phyloP scores from a whole-genome alignment of 2,888 invertebrate genomes.

The Dusona sp. region DNA sequence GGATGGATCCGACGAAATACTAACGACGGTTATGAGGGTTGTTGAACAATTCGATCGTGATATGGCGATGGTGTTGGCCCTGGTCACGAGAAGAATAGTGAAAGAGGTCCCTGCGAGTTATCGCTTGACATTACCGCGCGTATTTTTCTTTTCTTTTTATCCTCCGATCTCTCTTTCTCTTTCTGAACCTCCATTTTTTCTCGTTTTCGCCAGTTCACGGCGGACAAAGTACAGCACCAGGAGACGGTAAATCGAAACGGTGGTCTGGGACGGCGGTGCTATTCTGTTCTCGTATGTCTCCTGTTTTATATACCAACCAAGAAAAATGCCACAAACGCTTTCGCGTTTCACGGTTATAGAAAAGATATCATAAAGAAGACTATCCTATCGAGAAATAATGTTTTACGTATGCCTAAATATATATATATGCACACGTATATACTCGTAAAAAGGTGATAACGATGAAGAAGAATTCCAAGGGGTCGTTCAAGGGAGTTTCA shows the following conservation, averaged over 20 bases:
- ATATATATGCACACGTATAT: neutral
- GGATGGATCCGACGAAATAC: constrained; percentile 39
- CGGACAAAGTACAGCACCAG: constrained; percentile 32
- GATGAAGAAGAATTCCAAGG: constrained; percentile 25
- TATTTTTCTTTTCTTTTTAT: constrained; percentile 37
- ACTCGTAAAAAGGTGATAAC: constrained; percentile 27
- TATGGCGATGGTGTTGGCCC: constrained; percentile 54
- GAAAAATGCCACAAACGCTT: constrained; percentile 64
- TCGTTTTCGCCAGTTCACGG: neutral
- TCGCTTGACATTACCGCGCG: constrained; percentile 61
- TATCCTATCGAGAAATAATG: constrained; percentile 60
- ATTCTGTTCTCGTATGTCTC: constrained; percentile 48
- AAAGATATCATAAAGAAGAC: constrained; percentile 64
- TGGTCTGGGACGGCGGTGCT: constrained; percentile 34
- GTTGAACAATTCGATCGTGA: constrained; percentile 57
- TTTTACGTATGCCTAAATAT: constrained; percentile 15
- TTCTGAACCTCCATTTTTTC: constrained; percentile 5
- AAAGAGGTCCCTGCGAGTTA: constrained; percentile 58
- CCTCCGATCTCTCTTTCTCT: constrained; percentile 17
- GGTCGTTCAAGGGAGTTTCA: neutral
- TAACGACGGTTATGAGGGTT: constrained; percentile 61
- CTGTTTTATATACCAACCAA: constrained; percentile 42
- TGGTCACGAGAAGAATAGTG: constrained; percentile 29
- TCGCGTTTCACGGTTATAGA: constrained; percentile 55
- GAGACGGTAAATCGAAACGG: constrained; percentile 48